These are phyloP conservation scores for Kuschelorhynchus macadamiae DNA, from an alignment of 2,888 invertebrate species.

Conservation along the genomic window DNA sequence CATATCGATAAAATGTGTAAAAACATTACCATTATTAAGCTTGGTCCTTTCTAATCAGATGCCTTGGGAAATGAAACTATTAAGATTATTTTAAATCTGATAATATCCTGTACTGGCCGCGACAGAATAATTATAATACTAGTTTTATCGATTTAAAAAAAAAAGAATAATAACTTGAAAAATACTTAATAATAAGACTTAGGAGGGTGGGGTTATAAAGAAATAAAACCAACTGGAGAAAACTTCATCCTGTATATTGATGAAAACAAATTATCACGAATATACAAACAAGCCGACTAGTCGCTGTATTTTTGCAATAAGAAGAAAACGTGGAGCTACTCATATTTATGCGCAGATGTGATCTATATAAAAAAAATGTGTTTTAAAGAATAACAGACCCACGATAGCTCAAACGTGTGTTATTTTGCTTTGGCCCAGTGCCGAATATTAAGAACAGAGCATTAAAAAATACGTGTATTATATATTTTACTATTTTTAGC, in stretches of 20 bases:
- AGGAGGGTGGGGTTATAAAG: conserved; percentile 40
- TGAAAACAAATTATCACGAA: conserved; percentile 27
- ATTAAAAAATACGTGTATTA: conserved; percentile 43
- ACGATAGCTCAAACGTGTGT: conserved; percentile 69
- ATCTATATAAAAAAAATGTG: conserved; percentile 44
- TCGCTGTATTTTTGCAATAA: conserved; percentile 53
- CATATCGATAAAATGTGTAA: no score
- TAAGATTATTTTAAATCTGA: no score
- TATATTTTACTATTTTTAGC: conserved; percentile 43
- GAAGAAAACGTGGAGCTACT: conserved; percentile 52
- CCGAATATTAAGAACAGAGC: conserved; percentile 67
- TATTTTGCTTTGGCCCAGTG: conserved; percentile 65
- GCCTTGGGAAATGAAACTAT: no score
- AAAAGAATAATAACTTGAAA: no score
- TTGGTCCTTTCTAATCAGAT: no score
- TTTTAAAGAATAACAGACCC: conserved; percentile 63
- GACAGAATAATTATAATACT: no score
- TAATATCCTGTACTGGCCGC: no score
- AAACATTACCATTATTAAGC: no score
- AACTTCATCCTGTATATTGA: conserved; percentile 47
- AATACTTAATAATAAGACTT: background rate
- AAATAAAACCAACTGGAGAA: conserved; percentile 46
- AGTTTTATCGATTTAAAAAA: no score
- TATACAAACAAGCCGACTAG: conserved; percentile 26
- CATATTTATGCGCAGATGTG: conserved; percentile 51